phyloP scores from a whole-genome alignment of 2,888 invertebrate genomes.

The Amphipoea oculea region DNA sequence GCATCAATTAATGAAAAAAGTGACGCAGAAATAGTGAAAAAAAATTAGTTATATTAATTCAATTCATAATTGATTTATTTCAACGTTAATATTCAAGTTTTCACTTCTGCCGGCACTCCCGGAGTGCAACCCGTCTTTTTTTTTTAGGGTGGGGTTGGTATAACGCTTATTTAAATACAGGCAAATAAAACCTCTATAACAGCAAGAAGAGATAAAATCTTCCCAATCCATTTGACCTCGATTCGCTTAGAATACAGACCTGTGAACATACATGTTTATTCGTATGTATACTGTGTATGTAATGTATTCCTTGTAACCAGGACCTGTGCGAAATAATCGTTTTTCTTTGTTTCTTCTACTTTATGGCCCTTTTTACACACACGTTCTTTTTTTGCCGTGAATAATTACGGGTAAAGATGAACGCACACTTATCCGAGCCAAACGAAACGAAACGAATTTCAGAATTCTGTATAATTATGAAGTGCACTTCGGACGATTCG shows the following conservation, averaged over 20 bases:
- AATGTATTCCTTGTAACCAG: not conserved
- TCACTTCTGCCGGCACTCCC: too few relatives aligned
- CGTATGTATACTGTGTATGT: not conserved
- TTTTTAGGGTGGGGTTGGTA: too few relatives aligned
- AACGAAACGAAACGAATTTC: too few relatives aligned
- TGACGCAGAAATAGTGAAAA: too few relatives aligned
- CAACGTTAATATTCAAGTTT: too few relatives aligned
- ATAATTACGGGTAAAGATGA: not conserved
- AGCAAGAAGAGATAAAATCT: not conserved
- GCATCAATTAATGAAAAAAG: too few relatives aligned
- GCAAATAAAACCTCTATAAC: not conserved
- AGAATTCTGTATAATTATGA: too few relatives aligned
- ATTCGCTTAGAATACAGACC: not conserved
- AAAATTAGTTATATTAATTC: too few relatives aligned
- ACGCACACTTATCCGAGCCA: too few relatives aligned
- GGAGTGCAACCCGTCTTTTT: too few relatives aligned
- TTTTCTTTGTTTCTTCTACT: not conserved
- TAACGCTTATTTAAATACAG: not conserved
- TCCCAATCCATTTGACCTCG: not conserved
- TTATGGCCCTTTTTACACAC: not conserved
- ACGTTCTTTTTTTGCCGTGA: not conserved
- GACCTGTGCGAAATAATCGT: not conserved
- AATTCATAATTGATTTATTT: too few relatives aligned
- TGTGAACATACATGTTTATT: not conserved
- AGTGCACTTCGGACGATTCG: too few relatives aligned